Evolutionary conservation across 2,797 vertebrate genomes (phyloP).

Genomic region (Myotis planiceps): DNA sequence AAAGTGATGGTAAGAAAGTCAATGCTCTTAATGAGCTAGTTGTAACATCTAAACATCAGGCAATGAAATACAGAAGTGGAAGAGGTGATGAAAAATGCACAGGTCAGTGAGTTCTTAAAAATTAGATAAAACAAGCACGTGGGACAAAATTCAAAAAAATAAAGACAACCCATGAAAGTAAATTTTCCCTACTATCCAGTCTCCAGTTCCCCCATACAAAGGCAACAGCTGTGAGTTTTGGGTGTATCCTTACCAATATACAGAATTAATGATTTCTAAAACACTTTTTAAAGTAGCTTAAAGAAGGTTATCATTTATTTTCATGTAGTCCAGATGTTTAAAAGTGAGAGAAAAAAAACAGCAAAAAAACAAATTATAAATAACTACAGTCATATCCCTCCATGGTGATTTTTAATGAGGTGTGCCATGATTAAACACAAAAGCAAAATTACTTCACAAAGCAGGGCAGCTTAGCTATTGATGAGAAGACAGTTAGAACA

Average conservation of each 20-base stretch:
- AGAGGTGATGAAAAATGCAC: neutral
- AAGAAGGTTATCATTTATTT: neutral
- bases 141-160: conserved; percentile 21
- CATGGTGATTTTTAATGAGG: neutral
- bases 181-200: neutral
- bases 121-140: neutral
- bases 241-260: neutral
- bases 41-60: neutral
- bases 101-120: neutral
- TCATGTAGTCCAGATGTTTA: neutral
- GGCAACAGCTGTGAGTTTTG: neutral
- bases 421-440: neutral
- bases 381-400: neutral
- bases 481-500: neutral
- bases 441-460: conserved; percentile 22
- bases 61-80: neutral
- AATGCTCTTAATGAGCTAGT: neutral
- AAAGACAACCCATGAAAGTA: neutral
- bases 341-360: neutral
- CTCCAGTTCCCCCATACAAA: neutral
- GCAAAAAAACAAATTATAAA: conserved; percentile 26
- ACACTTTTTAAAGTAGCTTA: neutral
- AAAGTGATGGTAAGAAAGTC: neutral
- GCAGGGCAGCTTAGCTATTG: neutral
- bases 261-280: neutral